A percentile compares a stretch with the other conserved stretches of the same genome.
phyloP scores from a whole-genome alignment of 2,888 invertebrate species.

The Tipula unca region DNA sequence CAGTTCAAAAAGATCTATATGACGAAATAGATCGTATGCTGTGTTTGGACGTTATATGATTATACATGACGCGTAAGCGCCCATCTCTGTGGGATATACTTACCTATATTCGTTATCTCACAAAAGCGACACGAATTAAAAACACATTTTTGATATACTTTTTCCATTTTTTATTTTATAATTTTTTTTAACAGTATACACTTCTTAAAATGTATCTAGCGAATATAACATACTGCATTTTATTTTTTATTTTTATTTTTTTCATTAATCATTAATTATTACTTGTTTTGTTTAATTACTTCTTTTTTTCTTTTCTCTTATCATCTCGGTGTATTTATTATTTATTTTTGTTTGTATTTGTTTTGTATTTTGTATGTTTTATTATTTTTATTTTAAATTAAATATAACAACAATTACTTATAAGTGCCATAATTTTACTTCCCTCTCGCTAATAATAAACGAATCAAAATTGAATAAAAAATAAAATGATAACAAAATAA shows the following conservation, averaged over 20 bases:
- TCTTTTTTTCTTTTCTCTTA: not conserved
- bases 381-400: not conserved
- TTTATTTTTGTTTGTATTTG: not conserved
- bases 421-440: slow-evolving; percentile 19
- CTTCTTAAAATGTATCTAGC: slow-evolving; percentile 24
- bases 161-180: slow-evolving; percentile 18
- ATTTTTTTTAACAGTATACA: slow-evolving; percentile 21
- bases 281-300: slow-evolving; percentile 14
- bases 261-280: slow-evolving; percentile 23
- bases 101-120: too few species aligned
- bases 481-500: not conserved
- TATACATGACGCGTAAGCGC: too few species aligned
- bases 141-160: not conserved
- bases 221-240: slow-evolving; percentile 24
- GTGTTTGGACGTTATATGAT: too few species aligned
- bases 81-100: too few species aligned
- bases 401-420: slow-evolving; percentile 20
- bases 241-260: slow-evolving; percentile 19
- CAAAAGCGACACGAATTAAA: too few species aligned
- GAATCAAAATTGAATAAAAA: not conserved
- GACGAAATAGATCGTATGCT: too few species aligned
- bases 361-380: not conserved
- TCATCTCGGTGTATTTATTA: slow-evolving; percentile 15
- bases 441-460: slow-evolving; percentile 19
- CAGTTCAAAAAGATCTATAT: too few species aligned